Percentiles rank a stretch among this genome's conserved stretches.
These are phyloP conservation scores for Tokudaia tokunoshimensis DNA, from an alignment of 2,797 vertebrate species.

Conservation along the genomic window DNA sequence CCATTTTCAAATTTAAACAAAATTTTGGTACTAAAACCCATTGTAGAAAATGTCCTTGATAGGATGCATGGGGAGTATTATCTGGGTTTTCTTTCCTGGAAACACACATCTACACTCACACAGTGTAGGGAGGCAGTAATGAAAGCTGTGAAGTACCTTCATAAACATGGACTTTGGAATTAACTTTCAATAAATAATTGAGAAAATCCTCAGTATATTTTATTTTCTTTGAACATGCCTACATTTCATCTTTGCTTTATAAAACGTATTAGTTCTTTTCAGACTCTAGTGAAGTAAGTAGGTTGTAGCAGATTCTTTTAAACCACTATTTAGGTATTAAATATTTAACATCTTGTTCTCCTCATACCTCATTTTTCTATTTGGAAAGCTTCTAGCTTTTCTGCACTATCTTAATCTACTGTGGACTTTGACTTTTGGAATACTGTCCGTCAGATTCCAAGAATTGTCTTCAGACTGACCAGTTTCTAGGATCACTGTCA, in stretches of 20 bases:
- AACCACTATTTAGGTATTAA: background rate
- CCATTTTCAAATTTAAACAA: conserved; percentile 55
- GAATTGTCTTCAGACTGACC: background rate
- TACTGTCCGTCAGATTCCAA: background rate
- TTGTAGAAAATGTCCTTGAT: background rate
- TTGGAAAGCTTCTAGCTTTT: conserved; percentile 35
- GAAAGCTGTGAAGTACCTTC: conserved; percentile 53
- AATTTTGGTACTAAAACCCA: background rate
- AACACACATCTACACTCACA: background rate
- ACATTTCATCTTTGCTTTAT: conserved; percentile 50
- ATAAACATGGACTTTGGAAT: background rate
- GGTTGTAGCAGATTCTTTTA: background rate
- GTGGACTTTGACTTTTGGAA: background rate
- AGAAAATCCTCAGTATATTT: background rate
- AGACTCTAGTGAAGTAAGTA: background rate
- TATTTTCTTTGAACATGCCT: conserved; percentile 38
- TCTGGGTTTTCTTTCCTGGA: conserved; percentile 1
- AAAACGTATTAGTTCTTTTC: conserved; percentile 26
- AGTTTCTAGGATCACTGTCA: conserved; percentile 21
- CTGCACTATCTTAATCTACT: background rate
- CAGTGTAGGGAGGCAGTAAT: conserved; percentile 38
- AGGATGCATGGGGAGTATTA: background rate
- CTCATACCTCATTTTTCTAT: background rate
- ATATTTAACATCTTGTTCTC: conserved; percentile 32
- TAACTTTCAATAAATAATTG: background rate